A percentile compares a stretch with the other conserved stretches of the same genome.
Evolutionary conservation across 35 echinoderm and acorn worm species (phyloP).

Genomic region (Acanthaster planci): DNA sequence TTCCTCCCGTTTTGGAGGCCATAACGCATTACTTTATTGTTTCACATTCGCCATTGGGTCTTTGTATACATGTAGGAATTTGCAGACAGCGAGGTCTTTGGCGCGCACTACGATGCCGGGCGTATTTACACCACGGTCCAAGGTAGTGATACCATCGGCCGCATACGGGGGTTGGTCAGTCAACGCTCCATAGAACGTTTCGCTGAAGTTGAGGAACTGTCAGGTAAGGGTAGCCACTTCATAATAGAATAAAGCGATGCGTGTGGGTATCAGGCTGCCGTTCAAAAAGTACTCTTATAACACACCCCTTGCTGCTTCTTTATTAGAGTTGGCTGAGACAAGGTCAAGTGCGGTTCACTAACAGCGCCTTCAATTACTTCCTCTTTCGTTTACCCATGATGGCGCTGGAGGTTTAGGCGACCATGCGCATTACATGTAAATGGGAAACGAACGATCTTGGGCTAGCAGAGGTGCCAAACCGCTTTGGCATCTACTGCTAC

Average conservation of each 20-base stretch:
- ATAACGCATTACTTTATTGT: background rate
- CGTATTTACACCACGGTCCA: slow-evolving; percentile 36
- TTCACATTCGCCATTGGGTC: background rate
- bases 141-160: background rate
- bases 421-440: too few species aligned
- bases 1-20: background rate
- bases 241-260: background rate
- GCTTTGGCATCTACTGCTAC: too few species aligned
- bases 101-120: slow-evolving; percentile 77
- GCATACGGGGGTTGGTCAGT: slow-evolving; percentile 28
- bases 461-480: too few species aligned
- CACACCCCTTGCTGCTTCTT: too few species aligned
- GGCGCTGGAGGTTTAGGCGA: too few species aligned
- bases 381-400: too few species aligned
- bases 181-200: slow-evolving; percentile 41
- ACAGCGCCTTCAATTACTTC: too few species aligned
- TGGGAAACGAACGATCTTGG: too few species aligned
- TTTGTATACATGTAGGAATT: background rate
- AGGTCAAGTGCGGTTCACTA: too few species aligned
- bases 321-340: too few species aligned
- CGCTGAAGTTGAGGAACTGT: slow-evolving; percentile 47
- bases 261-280: background rate
- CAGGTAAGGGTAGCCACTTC: slow-evolving; percentile 29
- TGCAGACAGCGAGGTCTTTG: slow-evolving; percentile 37
- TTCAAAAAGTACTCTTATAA: too few species aligned